phyloP scores from a whole-genome alignment of 2,888 invertebrate genomes.

The Liodrosophila aerea region DNA sequence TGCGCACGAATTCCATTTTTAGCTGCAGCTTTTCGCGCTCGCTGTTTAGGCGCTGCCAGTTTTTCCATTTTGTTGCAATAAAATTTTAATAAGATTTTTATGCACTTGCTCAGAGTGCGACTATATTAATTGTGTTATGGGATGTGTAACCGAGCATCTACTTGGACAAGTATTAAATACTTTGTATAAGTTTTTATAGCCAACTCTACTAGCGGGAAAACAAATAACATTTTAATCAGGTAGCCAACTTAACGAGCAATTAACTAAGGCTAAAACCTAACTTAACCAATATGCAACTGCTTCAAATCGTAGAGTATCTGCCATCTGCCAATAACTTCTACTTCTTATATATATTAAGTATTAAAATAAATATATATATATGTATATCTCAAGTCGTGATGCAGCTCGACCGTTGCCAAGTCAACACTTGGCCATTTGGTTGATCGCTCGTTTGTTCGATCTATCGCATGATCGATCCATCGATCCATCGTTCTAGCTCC shows the following conservation, averaged over 20 bases:
- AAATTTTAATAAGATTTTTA: constrained; percentile 75
- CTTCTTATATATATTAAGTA: constrained; percentile 48
- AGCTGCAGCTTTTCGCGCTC: constrained; percentile 60
- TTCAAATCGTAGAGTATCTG: no score
- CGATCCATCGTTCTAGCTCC: constrained; percentile 51
- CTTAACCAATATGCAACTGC: no score
- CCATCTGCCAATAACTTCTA: no score
- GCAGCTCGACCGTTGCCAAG: constrained; percentile 58
- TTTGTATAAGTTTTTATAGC: not conserved
- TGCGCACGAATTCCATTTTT: constrained; percentile 78
- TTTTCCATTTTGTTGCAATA: constrained; percentile 74
- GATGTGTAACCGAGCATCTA: not conserved
- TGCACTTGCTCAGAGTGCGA: not conserved
- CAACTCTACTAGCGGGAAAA: not conserved
- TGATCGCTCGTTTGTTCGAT: constrained; percentile 25
- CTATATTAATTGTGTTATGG: no score
- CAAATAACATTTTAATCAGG: no score
- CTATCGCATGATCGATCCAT: constrained; percentile 37
- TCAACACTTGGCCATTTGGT: constrained; percentile 47
- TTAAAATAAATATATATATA: constrained; percentile 40
- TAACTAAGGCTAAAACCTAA: no score
- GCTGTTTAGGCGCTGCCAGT: no score
- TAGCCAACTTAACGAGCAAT: no score
- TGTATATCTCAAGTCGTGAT: constrained; percentile 61
- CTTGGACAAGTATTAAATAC: not conserved